Percentiles rank a stretch among this genome's conserved stretches.
Conservation (phyloP, 2,113 vertebrate genomes). For the Zosterops japonicus region DNA sequence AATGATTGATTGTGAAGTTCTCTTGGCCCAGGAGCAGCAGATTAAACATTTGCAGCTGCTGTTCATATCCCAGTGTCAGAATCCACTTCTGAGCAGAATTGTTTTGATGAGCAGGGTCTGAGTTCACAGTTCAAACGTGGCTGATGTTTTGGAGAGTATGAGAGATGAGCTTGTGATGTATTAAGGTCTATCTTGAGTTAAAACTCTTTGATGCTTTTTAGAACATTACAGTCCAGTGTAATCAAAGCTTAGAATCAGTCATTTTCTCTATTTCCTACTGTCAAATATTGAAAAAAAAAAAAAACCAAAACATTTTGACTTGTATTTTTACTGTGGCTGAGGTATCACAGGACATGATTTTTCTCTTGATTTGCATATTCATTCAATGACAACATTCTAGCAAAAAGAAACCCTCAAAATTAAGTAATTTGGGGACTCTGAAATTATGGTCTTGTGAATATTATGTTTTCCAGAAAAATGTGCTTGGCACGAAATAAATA, state of each 20-base stretch:
- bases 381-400: not conserved
- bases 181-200: not conserved
- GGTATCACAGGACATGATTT: not conserved
- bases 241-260: not conserved
- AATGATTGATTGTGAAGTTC: not conserved
- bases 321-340: not conserved
- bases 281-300: not conserved
- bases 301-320: too few species aligned
- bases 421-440: not conserved
- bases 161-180: not conserved
- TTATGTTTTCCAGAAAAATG: not conserved
- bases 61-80: not conserved
- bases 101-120: not conserved
- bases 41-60: not conserved
- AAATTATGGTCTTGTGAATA: not conserved
- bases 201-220: conserved; percentile 1
- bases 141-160: not conserved
- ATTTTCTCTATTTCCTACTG: not conserved
- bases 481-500: not conserved
- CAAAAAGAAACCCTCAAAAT: not conserved
- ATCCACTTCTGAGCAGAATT: not conserved
- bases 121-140: not conserved
- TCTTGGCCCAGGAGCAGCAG: not conserved
- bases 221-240: not conserved
- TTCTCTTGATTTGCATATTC: not conserved